Base-by-base conservation (phyloP, 2,113 vertebrate genomes). In the Athene noctua region DNA sequence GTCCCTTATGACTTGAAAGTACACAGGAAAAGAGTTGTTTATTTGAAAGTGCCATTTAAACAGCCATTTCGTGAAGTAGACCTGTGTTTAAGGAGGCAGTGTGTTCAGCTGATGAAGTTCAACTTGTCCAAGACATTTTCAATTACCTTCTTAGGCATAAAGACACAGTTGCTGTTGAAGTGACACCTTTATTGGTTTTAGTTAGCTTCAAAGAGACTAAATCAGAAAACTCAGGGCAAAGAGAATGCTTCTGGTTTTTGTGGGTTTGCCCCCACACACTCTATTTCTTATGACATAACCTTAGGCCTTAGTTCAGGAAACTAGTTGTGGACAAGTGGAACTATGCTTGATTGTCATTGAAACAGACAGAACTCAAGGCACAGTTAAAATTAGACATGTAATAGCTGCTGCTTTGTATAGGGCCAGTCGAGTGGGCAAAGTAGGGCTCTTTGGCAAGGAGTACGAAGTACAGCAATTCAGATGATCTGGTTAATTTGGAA, bases 41-140 rank as follows among this genome's bases (percentile, higher is more conserved):
- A 36, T 72, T 91, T 78, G 80, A 26, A 80, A 91, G 63, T 34
- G 32, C 40, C 77, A 73, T 91, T 92, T 91, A 78, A 91, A 84
- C 55, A 86, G 51, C 20, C 46, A 55, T 78, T 96, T 74, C 77
- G 74, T n/a, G 25, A 86, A 74, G 77, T 2, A 86, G 63, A 36
- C 17, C 11, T 51, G 10, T 21, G 23, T 67, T 92, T 86, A 92
- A 85, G 8, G 18, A 91, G 40, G n/a, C 62, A 61, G 40, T 32
- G 71, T 61, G 88, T 79, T 68, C 70, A 65, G 58, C 34, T 84
- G 67, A 77, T 65, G 83, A 94, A 87, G 73, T 91, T 80, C 77
- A 84, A 49, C 63, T 78, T 74, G 32, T 36, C 57, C 34, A 51
- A 87, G 73, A 93, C 21, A 20, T 84, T 84, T 91, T 77, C 77